Percentiles rank a stretch among this genome's conserved stretches.
phyloP scores from a whole-genome alignment of 1,140 invertebrate species.

The Eurosta solidaginis region DNA sequence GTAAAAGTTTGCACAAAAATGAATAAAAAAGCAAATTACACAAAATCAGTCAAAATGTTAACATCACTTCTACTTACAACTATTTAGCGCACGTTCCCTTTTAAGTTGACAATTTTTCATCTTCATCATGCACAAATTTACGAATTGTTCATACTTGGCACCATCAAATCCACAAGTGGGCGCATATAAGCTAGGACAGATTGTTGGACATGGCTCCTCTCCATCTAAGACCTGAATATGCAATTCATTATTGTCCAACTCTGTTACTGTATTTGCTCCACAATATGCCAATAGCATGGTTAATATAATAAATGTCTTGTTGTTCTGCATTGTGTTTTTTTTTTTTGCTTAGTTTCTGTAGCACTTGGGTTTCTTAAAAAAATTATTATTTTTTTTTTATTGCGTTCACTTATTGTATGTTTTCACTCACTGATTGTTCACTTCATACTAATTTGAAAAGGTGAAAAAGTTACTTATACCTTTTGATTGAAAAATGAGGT shows the following conservation, averaged over 20 bases:
- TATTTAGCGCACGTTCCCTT: slow-evolving; percentile 40
- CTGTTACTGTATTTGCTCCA: background rate
- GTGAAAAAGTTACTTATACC: too few relatives aligned
- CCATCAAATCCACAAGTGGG: slow-evolving; percentile 51
- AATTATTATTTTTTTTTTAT: background rate
- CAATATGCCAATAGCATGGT: background rate
- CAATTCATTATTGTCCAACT: background rate
- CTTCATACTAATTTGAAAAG: background rate
- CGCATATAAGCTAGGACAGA: slow-evolving; percentile 46
- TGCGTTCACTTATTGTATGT: background rate
- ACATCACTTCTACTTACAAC: slow-evolving; percentile 25
- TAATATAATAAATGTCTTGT: background rate
- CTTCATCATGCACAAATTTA: slow-evolving; percentile 45
- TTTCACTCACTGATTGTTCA: background rate
- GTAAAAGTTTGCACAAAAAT: background rate
- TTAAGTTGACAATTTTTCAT: slow-evolving; percentile 47
- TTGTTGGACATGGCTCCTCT: slow-evolving; percentile 38
- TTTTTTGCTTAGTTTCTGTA: background rate
- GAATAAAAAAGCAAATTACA: background rate
- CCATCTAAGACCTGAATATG: background rate
- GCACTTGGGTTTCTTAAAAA: background rate
- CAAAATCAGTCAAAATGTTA: background rate
- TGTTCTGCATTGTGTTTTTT: background rate
- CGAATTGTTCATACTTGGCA: slow-evolving; percentile 47
- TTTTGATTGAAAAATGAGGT: too few relatives aligned